Conservation (phyloP, 2,888 invertebrate genomes). For the Synergus itoensis region DNA sequence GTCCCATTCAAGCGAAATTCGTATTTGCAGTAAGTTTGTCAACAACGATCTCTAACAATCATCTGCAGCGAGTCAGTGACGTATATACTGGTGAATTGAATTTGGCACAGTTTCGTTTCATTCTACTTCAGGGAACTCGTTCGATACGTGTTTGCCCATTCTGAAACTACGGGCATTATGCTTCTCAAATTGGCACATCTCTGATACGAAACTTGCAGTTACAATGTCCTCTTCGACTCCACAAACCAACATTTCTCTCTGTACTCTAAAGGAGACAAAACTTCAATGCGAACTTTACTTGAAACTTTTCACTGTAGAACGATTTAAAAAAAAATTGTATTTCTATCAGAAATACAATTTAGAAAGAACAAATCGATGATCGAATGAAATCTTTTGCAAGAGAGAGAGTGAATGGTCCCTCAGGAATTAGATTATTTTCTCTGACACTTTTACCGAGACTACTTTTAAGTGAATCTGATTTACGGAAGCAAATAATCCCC, state of each 20-base stretch:
- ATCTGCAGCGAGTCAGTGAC: slow-evolving; percentile 44
- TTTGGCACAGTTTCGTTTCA: slow-evolving; percentile 66
- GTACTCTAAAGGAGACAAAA: neutral
- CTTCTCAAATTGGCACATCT: slow-evolving; percentile 70
- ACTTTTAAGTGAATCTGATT: neutral
- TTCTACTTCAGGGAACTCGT: slow-evolving; percentile 54
- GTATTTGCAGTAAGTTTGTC: slow-evolving; percentile 25
- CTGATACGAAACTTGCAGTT: slow-evolving; percentile 69
- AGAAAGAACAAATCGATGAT: too few relatives aligned
- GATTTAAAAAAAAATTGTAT: neutral
- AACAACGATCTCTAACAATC: slow-evolving; percentile 24
- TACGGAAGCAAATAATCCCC: neutral
- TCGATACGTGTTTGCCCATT: slow-evolving; percentile 59
- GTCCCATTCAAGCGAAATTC: neutral
- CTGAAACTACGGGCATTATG: slow-evolving; percentile 65
- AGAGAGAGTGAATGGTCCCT: neutral
- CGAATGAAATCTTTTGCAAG: too few relatives aligned
- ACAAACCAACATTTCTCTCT: slow-evolving; percentile 12
- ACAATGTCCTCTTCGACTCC: slow-evolving; percentile 22
- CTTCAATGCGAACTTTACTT: neutral
- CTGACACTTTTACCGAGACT: neutral
- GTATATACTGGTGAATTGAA: slow-evolving; percentile 53
- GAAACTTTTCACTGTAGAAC: neutral
- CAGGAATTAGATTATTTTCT: neutral
- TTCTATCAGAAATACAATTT: too few relatives aligned